phyloP scores from a whole-genome alignment of 2,797 vertebrate genomes.

The Triplophysa yarkandensis region DNA sequence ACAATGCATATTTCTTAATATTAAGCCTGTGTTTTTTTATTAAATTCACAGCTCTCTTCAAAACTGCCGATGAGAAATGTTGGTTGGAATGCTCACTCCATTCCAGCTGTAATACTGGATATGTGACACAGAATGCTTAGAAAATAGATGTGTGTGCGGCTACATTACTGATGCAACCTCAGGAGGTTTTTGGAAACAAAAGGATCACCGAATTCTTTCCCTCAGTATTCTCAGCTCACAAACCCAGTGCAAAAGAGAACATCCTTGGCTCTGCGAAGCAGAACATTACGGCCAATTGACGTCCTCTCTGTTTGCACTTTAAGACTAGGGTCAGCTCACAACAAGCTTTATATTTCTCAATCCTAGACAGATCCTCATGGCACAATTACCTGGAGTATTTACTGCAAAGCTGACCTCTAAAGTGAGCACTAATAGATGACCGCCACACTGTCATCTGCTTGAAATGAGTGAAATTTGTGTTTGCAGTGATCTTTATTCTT shows the following conservation, averaged over 20 bases:
- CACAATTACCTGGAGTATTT: constrained; percentile 2
- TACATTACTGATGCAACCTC: neutral
- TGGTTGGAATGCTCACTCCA: neutral
- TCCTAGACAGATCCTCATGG: constrained; percentile 9
- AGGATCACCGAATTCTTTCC: neutral
- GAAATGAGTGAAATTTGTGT: neutral
- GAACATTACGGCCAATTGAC: constrained; percentile 29
- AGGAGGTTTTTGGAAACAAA: neutral
- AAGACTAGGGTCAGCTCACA: constrained; percentile 35
- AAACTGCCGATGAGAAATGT: neutral
- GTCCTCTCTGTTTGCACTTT: constrained; percentile 38
- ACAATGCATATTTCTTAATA: too few species aligned
- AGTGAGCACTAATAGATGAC: neutral
- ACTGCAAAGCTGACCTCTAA: constrained; percentile 7
- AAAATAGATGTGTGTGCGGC: neutral
- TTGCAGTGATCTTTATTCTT: neutral
- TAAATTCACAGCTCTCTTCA: neutral
- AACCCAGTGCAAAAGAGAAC: neutral
- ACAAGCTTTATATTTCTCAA: constrained; percentile 16
- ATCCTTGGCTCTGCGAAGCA: constrained; percentile 31
- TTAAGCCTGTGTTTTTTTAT: too few species aligned
- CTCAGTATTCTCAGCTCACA: neutral
- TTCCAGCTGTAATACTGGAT: neutral
- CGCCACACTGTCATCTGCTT: constrained; percentile 1
- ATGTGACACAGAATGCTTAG: neutral